These are phyloP conservation scores for Kryptopterus vitreolus DNA, from an alignment of 2,797 vertebrate genomes.

Conservation along the genomic window DNA sequence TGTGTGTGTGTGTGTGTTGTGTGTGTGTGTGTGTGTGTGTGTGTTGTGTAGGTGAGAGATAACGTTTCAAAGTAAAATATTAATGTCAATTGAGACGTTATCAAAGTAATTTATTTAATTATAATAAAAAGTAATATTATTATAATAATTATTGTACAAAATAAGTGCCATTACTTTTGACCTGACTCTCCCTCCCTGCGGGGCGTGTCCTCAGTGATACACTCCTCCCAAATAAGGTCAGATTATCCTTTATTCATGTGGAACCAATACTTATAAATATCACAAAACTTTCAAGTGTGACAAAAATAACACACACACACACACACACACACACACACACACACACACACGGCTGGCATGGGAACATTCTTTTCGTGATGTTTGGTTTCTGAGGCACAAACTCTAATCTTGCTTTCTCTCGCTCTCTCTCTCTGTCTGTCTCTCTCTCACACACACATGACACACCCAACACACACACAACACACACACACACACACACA, in stretches of 20 bases:
- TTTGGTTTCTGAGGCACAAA: neutral
- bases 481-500: neutral
- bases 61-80: neutral
- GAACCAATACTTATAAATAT: neutral
- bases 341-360: neutral
- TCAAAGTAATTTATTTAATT: neutral
- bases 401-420: neutral
- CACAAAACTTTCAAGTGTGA: neutral
- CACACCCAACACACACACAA: too few species aligned
- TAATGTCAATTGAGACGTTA: neutral
- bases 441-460: too few species aligned
- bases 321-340: slow-evolving; percentile 7
- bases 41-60: too few species aligned
- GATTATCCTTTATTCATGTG: neutral
- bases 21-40: slow-evolving; percentile 9
- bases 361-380: neutral
- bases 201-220: neutral
- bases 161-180: neutral
- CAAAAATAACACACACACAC: slow-evolving; percentile 10
- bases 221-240: neutral
- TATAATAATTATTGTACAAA: neutral
- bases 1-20: neutral
- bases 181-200: too few species aligned
- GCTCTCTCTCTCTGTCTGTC: too few species aligned
- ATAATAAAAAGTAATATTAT: too few species aligned